Percentiles rank a stretch among this genome's conserved stretches.
Evolutionary conservation across 2,797 vertebrate genomes (phyloP).

Genomic region (Micromesistius poutassou): DNA sequence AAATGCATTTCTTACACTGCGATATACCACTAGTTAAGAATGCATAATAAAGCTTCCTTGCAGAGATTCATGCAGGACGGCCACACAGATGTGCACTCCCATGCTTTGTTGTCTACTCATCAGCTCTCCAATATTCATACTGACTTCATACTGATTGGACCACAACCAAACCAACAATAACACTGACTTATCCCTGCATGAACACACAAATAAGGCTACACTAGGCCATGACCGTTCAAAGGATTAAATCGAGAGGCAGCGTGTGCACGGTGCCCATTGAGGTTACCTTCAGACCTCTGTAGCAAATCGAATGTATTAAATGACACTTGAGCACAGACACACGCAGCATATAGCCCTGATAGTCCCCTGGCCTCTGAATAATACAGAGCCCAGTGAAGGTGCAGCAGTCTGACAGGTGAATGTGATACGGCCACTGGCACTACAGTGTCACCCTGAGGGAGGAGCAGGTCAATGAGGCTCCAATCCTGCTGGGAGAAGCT

Average conservation of each 20-base stretch:
- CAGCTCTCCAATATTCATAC: neutral
- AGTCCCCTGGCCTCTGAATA: constrained; percentile 54
- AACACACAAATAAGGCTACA: neutral
- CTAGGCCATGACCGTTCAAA: neutral
- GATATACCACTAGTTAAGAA: neutral
- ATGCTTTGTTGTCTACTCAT: neutral
- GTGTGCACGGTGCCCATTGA: neutral
- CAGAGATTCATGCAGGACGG: no score
- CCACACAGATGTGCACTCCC: no score
- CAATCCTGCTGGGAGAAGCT: constrained; percentile 31
- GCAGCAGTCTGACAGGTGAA: constrained; percentile 60
- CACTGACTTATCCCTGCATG: neutral
- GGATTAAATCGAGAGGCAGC: neutral
- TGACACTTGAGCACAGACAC: constrained; percentile 14
- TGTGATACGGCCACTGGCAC: constrained; percentile 59
- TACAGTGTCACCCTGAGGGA: constrained; percentile 46
- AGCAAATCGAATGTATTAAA: constrained; percentile 1
- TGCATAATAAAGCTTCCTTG: neutral
- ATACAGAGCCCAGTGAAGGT: constrained; percentile 77
- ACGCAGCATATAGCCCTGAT: constrained; percentile 19
- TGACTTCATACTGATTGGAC: no score
- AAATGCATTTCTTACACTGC: neutral
- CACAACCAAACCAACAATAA: no score
- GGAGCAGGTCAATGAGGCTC: constrained; percentile 10
- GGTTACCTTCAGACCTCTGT: neutral